phyloP scores from a whole-genome alignment of 2,113 vertebrate genomes.

The Dasyornis broadbenti region DNA sequence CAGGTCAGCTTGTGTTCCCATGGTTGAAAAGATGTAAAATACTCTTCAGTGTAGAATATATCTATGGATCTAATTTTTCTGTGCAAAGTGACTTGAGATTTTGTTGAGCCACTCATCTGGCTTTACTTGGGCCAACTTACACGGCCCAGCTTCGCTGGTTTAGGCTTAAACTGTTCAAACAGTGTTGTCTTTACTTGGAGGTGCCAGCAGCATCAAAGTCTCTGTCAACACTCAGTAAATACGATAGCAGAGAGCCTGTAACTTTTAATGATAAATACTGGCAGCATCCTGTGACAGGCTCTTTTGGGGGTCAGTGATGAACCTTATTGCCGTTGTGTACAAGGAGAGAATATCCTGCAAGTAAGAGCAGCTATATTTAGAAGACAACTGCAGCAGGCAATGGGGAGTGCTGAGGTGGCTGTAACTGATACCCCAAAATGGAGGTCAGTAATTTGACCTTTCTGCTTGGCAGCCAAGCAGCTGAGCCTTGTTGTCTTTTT shows the following conservation, averaged over 20 bases:
- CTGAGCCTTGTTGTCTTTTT: conserved; percentile 55
- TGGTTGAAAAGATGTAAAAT: background rate
- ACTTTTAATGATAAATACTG: background rate
- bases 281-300: background rate
- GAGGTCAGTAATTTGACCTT: conserved; percentile 67
- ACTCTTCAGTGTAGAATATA: background rate
- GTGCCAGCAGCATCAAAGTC: background rate
- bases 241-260: background rate
- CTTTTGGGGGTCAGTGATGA: background rate
- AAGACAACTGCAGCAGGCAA: conserved; percentile 34
- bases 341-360: conserved; percentile 2
- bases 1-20: background rate
- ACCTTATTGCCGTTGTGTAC: background rate
- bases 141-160: background rate
- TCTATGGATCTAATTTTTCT: background rate
- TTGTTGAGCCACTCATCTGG: background rate
- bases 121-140: background rate
- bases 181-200: background rate
- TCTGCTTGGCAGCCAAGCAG: conserved; percentile 54
- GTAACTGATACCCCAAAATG: conserved; percentile 67
- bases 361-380: conserved; percentile 58
- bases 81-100: background rate
- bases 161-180: background rate
- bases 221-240: conserved; percentile 13
- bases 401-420: conserved; percentile 59